A percentile compares a stretch with the other conserved stretches of the same genome.
phyloP scores from a whole-genome alignment of 1,140 invertebrate species.

The Pseudomyrmex dendroicus region DNA sequence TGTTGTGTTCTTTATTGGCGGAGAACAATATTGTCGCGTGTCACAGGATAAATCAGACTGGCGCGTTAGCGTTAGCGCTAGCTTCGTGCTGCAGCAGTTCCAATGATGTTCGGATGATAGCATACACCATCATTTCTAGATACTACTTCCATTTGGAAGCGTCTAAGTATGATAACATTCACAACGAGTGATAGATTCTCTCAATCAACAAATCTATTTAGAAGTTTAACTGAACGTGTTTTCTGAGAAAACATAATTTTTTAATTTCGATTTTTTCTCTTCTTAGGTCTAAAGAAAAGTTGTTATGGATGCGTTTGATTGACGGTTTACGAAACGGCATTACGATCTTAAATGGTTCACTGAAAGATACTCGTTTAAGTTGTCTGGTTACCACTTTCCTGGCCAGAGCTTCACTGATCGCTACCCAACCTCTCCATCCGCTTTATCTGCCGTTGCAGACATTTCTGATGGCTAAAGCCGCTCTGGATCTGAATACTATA shows the following conservation, averaged over 20 bases:
- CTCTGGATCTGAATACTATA: constrained; percentile 89
- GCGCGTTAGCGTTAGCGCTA: constrained; percentile 88
- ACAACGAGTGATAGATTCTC: not conserved
- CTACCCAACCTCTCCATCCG: constrained; percentile 88
- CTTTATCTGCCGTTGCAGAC: constrained; percentile 89
- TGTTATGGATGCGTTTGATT: constrained; percentile 84
- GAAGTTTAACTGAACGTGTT: not conserved
- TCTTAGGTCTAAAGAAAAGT: constrained; percentile 84
- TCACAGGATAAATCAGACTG: constrained; percentile 88
- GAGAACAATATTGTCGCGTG: constrained; percentile 88
- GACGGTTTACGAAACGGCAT: constrained; percentile 86
- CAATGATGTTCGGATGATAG: constrained; percentile 86
- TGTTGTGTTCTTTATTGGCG: constrained; percentile 88
- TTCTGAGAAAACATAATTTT: not conserved
- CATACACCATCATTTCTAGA: constrained; percentile 88
- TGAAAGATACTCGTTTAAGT: constrained; percentile 86
- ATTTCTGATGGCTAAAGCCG: constrained; percentile 90
- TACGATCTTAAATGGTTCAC: constrained; percentile 71
- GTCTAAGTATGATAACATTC: constrained; percentile 84
- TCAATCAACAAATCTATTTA: constrained; percentile 10
- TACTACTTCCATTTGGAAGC: constrained; percentile 89
- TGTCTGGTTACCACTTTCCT: constrained; percentile 90
- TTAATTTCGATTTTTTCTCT: constrained; percentile 50
- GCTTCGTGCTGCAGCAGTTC: constrained; percentile 87
- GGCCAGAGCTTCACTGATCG: constrained; percentile 87